Evolutionary conservation across 1,140 invertebrate species (phyloP), one percentile per base, ranked within the genome.

Genomic region (Drosophila fuyamai): DNA sequence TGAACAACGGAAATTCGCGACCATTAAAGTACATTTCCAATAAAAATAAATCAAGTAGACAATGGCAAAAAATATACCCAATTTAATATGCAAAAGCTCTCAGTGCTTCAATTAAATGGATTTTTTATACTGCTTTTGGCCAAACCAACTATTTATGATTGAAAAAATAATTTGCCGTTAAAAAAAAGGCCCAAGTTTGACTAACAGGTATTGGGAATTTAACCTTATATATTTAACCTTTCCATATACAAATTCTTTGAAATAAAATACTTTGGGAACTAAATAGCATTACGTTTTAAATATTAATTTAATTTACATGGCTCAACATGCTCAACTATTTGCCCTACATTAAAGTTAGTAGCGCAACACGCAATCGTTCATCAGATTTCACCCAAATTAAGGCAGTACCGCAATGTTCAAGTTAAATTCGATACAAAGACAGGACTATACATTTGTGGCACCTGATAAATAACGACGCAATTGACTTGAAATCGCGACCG

Each of bases 391-490:
- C n/a, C 29, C 36, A 46, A 53, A n/a, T 53, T 36, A 35, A 36
- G 48, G n/a, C 27, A 14, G n/a, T 27, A 48, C 2, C 18, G 55
- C 78, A 46, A 63, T 57, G 67, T 57, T 27, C 50, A 71, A 71
- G 48, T 36, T 16, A 32, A 74, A 29, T 48, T 13, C 48, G 14
- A 50, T 23, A 35, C 46, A 63, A 2, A 40, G 18, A 43, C 48
- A 12, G 27, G 35, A 38, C 51, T 29, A 54, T 53, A 61, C 40
- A 81, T 79, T 81, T 78, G 58, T 79, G 82, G 73, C 75, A 67
- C 53, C 81, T 85, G 82, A 86, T 85, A 85, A 81, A 85, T 81
- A 85, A 86, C 70, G 83, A 85, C 79, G 76, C 75, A 86, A 85
- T 85, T 85, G 82, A 85, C 82, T 85, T 72, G 75, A 76, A 85